phyloP scores from a whole-genome alignment of 2,113 vertebrate species.

The Crotalus tigris region DNA sequence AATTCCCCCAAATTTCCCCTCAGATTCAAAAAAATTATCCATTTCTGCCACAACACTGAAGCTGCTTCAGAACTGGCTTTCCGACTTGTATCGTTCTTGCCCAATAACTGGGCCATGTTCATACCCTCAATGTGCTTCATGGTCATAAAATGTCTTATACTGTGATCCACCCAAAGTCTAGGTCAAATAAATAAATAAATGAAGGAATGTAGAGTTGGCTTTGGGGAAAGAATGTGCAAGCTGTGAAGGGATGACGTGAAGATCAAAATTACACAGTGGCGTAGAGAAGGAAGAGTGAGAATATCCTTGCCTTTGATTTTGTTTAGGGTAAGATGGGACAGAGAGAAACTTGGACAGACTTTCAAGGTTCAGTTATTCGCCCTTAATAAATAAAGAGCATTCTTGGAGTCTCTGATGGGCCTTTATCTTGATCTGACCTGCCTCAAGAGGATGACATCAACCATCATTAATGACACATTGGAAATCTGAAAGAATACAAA shows the following conservation, averaged over 20 bases:
- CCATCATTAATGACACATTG: not conserved
- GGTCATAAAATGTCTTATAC: not conserved
- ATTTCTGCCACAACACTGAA: not conserved
- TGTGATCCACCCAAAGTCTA: not conserved
- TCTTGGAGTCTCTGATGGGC: not conserved
- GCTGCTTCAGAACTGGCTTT: not conserved
- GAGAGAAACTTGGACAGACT: not conserved
- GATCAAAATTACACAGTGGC: not conserved
- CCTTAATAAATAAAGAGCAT: not conserved
- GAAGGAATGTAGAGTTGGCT: not conserved
- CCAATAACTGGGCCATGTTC: not conserved
- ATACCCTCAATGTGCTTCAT: not conserved
- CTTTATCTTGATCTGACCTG: not conserved
- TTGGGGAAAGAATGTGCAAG: not conserved
- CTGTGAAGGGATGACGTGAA: not conserved
- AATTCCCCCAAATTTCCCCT: not conserved
- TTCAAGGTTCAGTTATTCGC: not conserved
- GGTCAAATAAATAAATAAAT: not conserved
- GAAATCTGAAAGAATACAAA: not conserved
- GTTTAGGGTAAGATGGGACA: not conserved
- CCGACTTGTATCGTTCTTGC: not conserved
- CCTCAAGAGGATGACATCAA: not conserved
- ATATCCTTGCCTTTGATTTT: not conserved
- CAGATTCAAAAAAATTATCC: not conserved
- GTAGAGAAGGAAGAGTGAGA: not conserved